Conservation (phyloP, 2,888 invertebrate species). For the Esperia sulphurella region DNA sequence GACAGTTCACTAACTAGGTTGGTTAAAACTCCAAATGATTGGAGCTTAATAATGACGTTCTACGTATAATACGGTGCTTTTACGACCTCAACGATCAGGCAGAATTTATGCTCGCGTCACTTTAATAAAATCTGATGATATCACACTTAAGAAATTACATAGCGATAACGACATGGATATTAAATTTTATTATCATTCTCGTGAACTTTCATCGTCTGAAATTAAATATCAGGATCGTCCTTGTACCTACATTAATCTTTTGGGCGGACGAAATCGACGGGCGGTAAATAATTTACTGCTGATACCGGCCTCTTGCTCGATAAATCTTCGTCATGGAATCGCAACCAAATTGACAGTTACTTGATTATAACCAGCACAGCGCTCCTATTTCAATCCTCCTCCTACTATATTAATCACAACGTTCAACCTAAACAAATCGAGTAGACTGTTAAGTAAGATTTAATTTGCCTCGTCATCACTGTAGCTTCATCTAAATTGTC, state of each 20-base stretch:
- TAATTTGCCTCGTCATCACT: conserved; percentile 15
- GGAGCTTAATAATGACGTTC: not conserved
- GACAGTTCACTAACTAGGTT: not conserved
- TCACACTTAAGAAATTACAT: not conserved
- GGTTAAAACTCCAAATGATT: not conserved
- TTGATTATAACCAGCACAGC: conserved; percentile 40
- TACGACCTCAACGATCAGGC: not conserved
- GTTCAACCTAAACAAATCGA: conserved; percentile 14
- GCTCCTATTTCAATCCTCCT: conserved; percentile 15
- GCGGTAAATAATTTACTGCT: conserved; percentile 53
- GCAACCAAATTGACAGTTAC: conserved; percentile 46
- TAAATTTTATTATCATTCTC: not conserved
- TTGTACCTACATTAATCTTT: conserved; percentile 31
- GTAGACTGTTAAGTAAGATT: conserved; percentile 11
- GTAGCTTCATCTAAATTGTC: not conserved
- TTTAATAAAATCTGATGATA: not conserved
- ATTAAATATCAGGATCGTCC: not conserved
- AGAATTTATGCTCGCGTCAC: not conserved
- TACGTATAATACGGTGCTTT: not conserved
- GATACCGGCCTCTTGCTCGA: conserved; percentile 36
- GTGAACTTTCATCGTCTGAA: not conserved
- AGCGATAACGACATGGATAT: not conserved
- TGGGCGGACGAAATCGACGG: conserved; percentile 30
- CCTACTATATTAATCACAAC: conserved; percentile 21
- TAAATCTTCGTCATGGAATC: conserved; percentile 54